Evolutionary conservation across 1,140 invertebrate species (phyloP), one percentile per base, ranked within the genome.

Genomic region (Diorhabda elongata): DNA sequence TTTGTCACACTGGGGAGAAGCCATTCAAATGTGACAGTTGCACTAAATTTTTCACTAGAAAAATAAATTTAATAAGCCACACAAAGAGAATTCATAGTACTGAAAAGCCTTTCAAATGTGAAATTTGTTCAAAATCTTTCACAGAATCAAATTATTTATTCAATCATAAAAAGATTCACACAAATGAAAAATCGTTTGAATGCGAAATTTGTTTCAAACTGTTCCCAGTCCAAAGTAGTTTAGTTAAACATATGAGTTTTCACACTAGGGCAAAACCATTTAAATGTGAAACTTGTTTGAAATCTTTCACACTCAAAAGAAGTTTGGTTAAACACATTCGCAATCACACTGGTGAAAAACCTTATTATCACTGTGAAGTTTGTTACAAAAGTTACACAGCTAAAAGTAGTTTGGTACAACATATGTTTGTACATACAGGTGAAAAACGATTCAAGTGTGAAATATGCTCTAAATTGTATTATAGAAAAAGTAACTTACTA

Each of bases 231-330:
- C n/a, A 3, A 6, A 4, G 61, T 44, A 44, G 11, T n/a, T 61
- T 62, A 43, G 4, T 6, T 11, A 62, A 8, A 4, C 61, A 93
- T 82, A 89, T 89, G 76, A 79, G 88, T 5, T 88, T 86, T 0
- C 89, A 90, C 73, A 88, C 87, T 0, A 87, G 89, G 3, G 89
- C 93, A 76, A 90, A 91, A 76, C 92, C 92, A 0, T 93, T 91
- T 76, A 85, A 85, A 47, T 93, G 92, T 80, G 86, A 87, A 66
- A 83, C 87, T 64, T 95, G 92, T 81, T 87, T 86, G 2, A 82
- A 90, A 66, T 86, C 87, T 68, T 93, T 93, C 78, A 90, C 90
- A 41, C 83, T 88, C 75, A 88, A 87, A 60, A 2, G 5, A n/a
- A 5, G n/a, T 52, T 52, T 52, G 4, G 6, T 52, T 8, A n/a